Evolutionary conservation across 2,113 vertebrate species (phyloP).

Genomic region (Bagarius yarrelli): DNA sequence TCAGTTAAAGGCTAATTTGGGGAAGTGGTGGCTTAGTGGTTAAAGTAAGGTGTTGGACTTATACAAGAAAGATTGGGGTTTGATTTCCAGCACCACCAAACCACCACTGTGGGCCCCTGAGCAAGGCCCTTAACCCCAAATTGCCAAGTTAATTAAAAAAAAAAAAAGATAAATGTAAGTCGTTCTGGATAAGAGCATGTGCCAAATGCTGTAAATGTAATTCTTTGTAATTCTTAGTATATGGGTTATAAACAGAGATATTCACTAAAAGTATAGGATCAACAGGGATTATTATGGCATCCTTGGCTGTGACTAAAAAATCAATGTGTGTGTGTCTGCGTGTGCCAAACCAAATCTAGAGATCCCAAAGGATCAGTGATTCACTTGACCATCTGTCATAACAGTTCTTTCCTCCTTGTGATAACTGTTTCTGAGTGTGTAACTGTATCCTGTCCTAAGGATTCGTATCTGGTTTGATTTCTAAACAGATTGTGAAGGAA

Average conservation of each 20-base stretch:
- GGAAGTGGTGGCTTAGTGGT: no score
- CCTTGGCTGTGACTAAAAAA: slow-evolving; percentile 44
- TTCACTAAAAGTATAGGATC: slow-evolving; percentile 32
- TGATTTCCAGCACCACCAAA: no score
- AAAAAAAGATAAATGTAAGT: no score
- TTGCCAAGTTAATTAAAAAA: no score
- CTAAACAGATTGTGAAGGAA: slow-evolving; percentile 63
- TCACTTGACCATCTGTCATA: slow-evolving; percentile 48
- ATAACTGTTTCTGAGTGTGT: slow-evolving; percentile 17
- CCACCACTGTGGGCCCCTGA: no score
- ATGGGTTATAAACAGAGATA: slow-evolving; percentile 41
- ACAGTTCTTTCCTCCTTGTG: slow-evolving; percentile 37
- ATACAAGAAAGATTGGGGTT: no score
- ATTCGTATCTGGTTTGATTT: slow-evolving; percentile 1
- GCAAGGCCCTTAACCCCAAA: no score
- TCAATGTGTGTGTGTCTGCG: slow-evolving; percentile 22
- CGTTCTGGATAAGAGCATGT: no score
- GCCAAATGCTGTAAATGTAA: no score
- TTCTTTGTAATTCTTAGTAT: slow-evolving; percentile 60
- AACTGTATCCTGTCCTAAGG: slow-evolving; percentile 19
- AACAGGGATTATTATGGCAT: slow-evolving; percentile 48
- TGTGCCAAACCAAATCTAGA: slow-evolving; percentile 22
- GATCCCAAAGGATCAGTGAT: slow-evolving; percentile 36
- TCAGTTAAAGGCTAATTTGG: slow-evolving; percentile 30
- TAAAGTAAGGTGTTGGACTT: no score